These are phyloP conservation scores for Drosophila auraria DNA, from an alignment of 1,140 invertebrate genomes.

Conservation along the genomic window DNA sequence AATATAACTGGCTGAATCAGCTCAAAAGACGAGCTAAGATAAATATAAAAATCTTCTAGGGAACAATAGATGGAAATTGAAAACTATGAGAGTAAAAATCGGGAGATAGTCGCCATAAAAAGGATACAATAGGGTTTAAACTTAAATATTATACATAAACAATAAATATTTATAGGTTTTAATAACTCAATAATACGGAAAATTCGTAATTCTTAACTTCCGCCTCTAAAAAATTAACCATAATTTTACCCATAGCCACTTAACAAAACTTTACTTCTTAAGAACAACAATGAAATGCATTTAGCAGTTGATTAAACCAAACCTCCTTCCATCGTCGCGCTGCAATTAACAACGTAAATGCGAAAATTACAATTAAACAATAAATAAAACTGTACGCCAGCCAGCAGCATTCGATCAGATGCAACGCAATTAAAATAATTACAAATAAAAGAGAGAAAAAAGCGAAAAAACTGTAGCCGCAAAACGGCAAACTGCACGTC, in stretches of 20 bases:
- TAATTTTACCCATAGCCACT: background rate
- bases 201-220: no score
- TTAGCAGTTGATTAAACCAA: conserved; percentile 50
- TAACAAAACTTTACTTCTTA: conserved; percentile 10
- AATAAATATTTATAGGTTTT: background rate
- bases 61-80: background rate
- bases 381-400: conserved; percentile 44
- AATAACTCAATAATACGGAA: background rate
- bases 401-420: conserved; percentile 50
- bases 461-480: conserved; percentile 17
- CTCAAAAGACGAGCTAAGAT: conserved; percentile 11
- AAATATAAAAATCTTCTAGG: background rate
- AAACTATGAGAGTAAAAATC: background rate
- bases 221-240: background rate
- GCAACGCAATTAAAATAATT: conserved; percentile 56
- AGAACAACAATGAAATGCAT: background rate
- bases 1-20: conserved; percentile 50
- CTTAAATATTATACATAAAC: background rate
- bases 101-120: no score
- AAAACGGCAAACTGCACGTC: conserved; percentile 49
- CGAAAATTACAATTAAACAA: conserved; percentile 53
- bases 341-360: conserved; percentile 50
- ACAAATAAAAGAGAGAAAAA: conserved; percentile 18
- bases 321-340: conserved; percentile 3
- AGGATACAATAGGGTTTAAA: background rate